Conservation (phyloP, 2,888 invertebrate species). For the Noctua janthe region DNA sequence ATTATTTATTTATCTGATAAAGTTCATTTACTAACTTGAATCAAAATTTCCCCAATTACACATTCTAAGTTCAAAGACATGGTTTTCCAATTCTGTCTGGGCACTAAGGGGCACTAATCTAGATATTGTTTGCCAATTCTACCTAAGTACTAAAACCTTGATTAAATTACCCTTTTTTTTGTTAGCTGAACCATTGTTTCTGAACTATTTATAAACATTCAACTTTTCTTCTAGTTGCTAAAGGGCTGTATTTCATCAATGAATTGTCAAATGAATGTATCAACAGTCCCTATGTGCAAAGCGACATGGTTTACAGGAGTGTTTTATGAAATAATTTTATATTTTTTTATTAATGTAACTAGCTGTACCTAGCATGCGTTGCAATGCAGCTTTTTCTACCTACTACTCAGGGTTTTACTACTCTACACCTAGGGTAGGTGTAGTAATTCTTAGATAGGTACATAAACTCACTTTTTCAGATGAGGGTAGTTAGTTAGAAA, state of each 20-base stretch:
- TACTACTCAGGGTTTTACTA: no score
- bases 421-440: no score
- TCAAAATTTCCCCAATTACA: not conserved
- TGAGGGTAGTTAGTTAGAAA: not conserved
- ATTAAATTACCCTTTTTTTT: constrained; percentile 11
- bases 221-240: constrained; percentile 3
- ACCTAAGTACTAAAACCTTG: constrained; percentile 1
- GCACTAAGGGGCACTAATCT: not conserved
- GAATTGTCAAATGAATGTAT: not conserved
- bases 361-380: no score
- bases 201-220: constrained; percentile 40
- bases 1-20: no score
- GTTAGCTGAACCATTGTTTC: constrained; percentile 37
- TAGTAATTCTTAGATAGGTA: not conserved
- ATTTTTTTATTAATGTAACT: no score
- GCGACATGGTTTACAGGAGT: no score
- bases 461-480: not conserved
- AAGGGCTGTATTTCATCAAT: constrained; percentile 31
- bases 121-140: constrained; percentile 23
- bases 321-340: no score
- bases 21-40: not conserved
- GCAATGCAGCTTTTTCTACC: no score
- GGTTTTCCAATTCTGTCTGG: constrained; percentile 12
- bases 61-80: not conserved
- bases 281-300: not conserved